Base-by-base conservation (phyloP, 1,140 invertebrate species). In the Drosophila arawakana region DNA sequence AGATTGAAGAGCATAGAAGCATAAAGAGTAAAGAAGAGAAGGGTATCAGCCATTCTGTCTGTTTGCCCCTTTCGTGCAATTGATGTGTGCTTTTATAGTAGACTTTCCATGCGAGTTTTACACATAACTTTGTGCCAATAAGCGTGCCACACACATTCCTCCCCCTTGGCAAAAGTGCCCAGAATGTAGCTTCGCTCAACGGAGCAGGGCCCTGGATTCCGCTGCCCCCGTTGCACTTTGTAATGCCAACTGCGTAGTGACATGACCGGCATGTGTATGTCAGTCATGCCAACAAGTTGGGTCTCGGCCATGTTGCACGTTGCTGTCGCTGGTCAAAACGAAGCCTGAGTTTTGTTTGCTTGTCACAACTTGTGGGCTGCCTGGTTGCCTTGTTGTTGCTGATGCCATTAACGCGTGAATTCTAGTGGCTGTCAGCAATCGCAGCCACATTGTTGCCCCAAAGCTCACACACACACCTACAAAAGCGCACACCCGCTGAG, bases 381-480 rank as follows among this genome's bases (percentile, higher is more conserved):
- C 69, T 80, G 41, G 43, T n/a, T 11, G 15, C 44, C 50, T 11
- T 47, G 39, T 41, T 52, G 52, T 37, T 61, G 58, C 50, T 62
- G 43, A 49, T 69, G 61, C 59, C 69, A 79, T 79, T 82, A 82
- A 66, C 73, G 83, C 69, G 44, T 68, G 65, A 88, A 65, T 79
- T 80, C 44, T 59, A 76, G 69, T 69, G 76, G 61, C 69, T 70
- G 73, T 76, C 71, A 75, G 50, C 62, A 67, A 61, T 61, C 41
- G 44, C 46, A 43, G 58, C 61, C 62, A 69, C 74, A 68, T 77
- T 66, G 73, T 65, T 63, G 25, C 41, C 41, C 34, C 18, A 61
- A 72, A 46, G 46, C 37, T n/a, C 34, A 5, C 65, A 43, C 10
- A 10, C 7, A 30, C 25, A 30, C 0, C 25, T 30, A 30, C 25